A percentile compares a stretch with the other conserved stretches of the same genome.
These are phyloP conservation scores for Hyaena hyaena DNA, from an alignment of 2,113 vertebrate genomes.

Conservation along the genomic window DNA sequence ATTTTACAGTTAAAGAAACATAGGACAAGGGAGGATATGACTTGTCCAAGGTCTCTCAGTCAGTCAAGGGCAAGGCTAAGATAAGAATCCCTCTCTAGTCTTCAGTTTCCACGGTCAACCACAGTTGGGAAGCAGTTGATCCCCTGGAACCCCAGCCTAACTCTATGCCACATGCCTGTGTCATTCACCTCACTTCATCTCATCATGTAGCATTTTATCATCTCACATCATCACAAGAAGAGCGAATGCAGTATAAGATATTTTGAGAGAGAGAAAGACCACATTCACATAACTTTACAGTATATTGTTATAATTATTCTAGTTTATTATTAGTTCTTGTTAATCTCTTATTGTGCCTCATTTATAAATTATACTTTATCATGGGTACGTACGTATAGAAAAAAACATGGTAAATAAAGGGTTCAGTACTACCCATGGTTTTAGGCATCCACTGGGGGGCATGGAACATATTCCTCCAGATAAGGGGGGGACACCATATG, in stretches of 20 bases:
- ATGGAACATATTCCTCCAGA: background rate
- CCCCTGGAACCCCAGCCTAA: background rate
- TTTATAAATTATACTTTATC: background rate
- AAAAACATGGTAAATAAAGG: background rate
- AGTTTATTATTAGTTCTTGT: background rate
- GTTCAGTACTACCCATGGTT: background rate
- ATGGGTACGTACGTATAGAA: background rate
- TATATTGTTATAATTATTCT: background rate
- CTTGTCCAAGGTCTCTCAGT: background rate
- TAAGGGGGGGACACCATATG: background rate
- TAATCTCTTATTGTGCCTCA: background rate
- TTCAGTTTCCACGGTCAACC: background rate
- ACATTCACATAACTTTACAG: background rate
- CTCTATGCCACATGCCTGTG: background rate
- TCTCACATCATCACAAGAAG: background rate
- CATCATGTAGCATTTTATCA: background rate
- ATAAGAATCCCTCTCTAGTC: background rate
- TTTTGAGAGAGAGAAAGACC: background rate
- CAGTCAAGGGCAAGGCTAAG: background rate
- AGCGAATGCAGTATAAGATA: background rate
- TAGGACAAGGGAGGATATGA: background rate
- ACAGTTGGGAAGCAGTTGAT: background rate
- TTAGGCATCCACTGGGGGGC: background rate
- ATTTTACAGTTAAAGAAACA: conserved; percentile 1
- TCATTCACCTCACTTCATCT: background rate